Base-by-base conservation (phyloP, 2,113 vertebrate genomes). In the Okapia johnstoni region DNA sequence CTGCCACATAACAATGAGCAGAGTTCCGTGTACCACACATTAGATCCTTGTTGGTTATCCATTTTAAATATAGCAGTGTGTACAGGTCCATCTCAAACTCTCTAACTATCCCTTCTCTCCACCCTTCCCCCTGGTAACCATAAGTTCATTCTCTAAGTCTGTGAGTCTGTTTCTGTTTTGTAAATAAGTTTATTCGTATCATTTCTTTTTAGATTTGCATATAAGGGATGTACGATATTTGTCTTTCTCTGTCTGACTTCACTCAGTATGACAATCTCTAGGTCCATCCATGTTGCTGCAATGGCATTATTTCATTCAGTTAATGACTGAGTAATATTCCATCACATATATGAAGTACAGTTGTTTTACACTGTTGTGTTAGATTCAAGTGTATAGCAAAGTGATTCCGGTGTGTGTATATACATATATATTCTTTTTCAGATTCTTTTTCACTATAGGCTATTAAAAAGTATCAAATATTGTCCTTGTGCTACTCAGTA, bases 11-110 rank as follows among this genome's bases (percentile, higher is more conserved):
- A 73, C 21, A 13, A 5, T 3, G 36, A 73, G 36, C 10, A 43
- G 36, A 43, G 21, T 25, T 43, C 36, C 36, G 1, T 13, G 12
- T 43, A 36, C 70, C 36, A 7, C 43, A 73, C 1, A 0, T 40
- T 43, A 73, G 36, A 3, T 25, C 19, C 70, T 73, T 73, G 21
- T 43, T 70, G 63, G 36, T 73, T 73, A 40, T 73, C 70, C 36
- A 25, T 73, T 43, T 43, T 43, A 43, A 43, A 25, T 14, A 23
- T 25, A 25, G 36, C 21, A 13, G 36, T 43, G 70, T 73, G 36
- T 43, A 25, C 70, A 25, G 10, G 36, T 73, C 11, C 36, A 43
- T 43, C 70, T 73, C 36, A 73, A 43, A 73, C 70, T 73, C 63
- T 36, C 36, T 73, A 73, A 43, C 21, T 73, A 13, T 73, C 36